Conservation (phyloP, 2,888 invertebrate species). For the Apomyelois bistriatella region DNA sequence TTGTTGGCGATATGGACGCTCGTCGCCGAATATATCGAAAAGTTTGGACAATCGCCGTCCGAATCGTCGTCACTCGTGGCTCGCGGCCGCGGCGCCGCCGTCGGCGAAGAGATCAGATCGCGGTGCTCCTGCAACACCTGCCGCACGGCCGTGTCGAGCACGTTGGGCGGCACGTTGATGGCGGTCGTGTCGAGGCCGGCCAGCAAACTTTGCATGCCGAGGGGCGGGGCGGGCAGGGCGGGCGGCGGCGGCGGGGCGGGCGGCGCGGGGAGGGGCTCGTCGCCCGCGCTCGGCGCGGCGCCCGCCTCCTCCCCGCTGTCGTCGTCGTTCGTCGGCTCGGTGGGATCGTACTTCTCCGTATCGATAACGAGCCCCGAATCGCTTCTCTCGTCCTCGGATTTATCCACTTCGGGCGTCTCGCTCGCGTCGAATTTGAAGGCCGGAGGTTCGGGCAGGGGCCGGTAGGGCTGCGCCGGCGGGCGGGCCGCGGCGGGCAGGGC, state of each 20-base stretch:
- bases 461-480: constrained; percentile 28
- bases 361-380: constrained; percentile 81
- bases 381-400: constrained; percentile 75
- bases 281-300: neutral
- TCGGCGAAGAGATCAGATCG: constrained; percentile 39
- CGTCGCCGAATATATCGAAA: constrained; percentile 90
- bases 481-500: constrained; percentile 34
- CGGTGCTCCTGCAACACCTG: constrained; percentile 62
- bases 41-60: constrained; percentile 90
- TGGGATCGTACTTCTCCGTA: constrained; percentile 79
- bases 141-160: constrained; percentile 57
- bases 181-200: constrained; percentile 39
- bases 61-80: constrained; percentile 62
- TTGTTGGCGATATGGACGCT: constrained; percentile 86
- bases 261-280: constrained; percentile 13
- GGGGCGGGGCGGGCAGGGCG: constrained; percentile 11
- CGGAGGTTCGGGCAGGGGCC: constrained; percentile 57
- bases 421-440: constrained; percentile 50
- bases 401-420: constrained; percentile 44
- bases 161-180: constrained; percentile 40
- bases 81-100: constrained; percentile 35
- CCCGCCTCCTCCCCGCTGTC: constrained; percentile 49
- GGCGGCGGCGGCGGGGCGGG: constrained; percentile 6
- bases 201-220: constrained; percentile 34
- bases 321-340: constrained; percentile 72